Base-by-base conservation (phyloP, 23 tunicate genomes). In the Halocynthia aurantium region DNA sequence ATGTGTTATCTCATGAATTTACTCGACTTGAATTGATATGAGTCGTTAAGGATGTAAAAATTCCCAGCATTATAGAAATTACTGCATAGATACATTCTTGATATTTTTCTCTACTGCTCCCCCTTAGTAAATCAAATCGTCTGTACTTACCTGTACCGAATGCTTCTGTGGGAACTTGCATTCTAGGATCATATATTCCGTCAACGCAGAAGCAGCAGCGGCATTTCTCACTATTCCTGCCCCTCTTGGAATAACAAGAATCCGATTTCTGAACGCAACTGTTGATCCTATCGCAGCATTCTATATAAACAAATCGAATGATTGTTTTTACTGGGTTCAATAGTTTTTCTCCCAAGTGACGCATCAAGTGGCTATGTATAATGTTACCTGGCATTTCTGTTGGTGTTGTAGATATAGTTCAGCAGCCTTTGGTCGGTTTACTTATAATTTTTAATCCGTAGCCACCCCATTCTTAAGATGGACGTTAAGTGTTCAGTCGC, bases 81-180 rank as follows among this genome's bases (percentile, higher is more conserved):
- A 31, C 44, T 4, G 21, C 50, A 18, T 44, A 10, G 12, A 44
- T 11, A 72, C 13, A 19, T 40, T 11, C 60, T 72, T 5, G 58
- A 72, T 12, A 72, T 15, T 11, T 60, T 12, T 2, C 22, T 11
- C 15, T 18, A 72, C 5, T 15, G 12, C 15, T 11, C n/a, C 11
- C 12, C 10, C 19, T 0, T 40, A 50, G 2, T 12, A 4, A 40
- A 51, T 49, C 12, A 19, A 49, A 72, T 10, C 11, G n/a, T 22
- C 20, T 54, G 8, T 10, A 56, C 51, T 75, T 54, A 82, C 86
- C 53, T 51, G 20, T 8, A 82, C 51, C 6, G 54, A 49, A 72
- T 82, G 73, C n/a, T 61, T 52, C 10, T 75, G 79, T 82, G 86
- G 86, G 65, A 62, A 82, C 53, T 80, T 50, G 64, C 86, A 82